These are phyloP conservation scores for Lutjanus erythropterus DNA, from an alignment of 2,113 vertebrate genomes.

Conservation along the genomic window DNA sequence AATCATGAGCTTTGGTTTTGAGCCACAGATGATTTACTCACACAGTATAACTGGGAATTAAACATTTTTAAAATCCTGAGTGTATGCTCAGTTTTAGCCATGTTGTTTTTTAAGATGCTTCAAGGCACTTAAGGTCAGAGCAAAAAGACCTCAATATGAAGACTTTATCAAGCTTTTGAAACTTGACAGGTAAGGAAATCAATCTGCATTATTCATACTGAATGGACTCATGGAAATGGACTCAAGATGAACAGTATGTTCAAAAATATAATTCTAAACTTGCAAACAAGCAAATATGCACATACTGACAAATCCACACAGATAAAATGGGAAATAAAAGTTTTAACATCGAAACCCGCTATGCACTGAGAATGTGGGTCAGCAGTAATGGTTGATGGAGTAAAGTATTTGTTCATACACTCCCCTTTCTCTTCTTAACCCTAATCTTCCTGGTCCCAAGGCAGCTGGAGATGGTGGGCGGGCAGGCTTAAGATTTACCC, in stretches of 20 bases:
- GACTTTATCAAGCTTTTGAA: not conserved
- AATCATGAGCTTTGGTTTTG: too few species aligned
- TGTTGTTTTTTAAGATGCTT: not conserved
- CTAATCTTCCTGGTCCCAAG: slow-evolving; percentile 52
- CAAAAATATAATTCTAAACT: not conserved
- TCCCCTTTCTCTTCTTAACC: slow-evolving; percentile 49
- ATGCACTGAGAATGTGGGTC: slow-evolving; percentile 66
- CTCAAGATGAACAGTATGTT: not conserved
- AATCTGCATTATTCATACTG: not conserved
- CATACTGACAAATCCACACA: not conserved
- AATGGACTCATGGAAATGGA: not conserved
- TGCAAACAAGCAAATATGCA: not conserved
- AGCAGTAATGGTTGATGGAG: slow-evolving; percentile 30
- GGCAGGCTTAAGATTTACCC: slow-evolving; percentile 53
- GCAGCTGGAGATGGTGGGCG: slow-evolving; percentile 39
- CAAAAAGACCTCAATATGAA: slow-evolving; percentile 13
- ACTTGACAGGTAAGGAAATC: not conserved
- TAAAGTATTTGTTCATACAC: slow-evolving; percentile 39
- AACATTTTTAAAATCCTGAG: too few species aligned
- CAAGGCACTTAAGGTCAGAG: not conserved
- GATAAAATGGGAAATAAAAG: not conserved
- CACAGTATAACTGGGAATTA: too few species aligned
- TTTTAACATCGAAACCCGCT: not conserved
- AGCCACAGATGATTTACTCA: too few species aligned
- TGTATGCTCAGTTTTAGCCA: too few species aligned